Evolutionary conservation across 2,888 invertebrate species (phyloP).

Genomic region (Aricia artaxerxes): DNA sequence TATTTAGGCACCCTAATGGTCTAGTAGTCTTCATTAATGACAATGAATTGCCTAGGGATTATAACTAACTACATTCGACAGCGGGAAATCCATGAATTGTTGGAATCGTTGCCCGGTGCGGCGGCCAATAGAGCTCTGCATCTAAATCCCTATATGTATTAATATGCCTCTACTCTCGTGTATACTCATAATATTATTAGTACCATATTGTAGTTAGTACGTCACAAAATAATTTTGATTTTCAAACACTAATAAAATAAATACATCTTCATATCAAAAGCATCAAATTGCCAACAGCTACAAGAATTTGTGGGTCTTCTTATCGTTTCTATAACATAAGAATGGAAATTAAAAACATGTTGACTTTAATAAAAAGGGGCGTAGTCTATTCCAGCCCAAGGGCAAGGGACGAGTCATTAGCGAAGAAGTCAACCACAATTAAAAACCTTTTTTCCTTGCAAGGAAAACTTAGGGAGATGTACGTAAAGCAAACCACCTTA

Average conservation of each 20-base stretch:
- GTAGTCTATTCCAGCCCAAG: background rate
- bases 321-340: background rate
- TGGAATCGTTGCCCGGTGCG: background rate
- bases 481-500: background rate
- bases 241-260: too few relatives aligned
- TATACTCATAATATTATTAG: background rate
- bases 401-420: constrained; percentile 5
- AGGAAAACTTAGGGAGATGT: background rate
- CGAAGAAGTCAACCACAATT: background rate
- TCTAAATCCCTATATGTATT: background rate
- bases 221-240: too few relatives aligned
- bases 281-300: background rate
- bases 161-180: background rate
- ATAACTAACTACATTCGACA: constrained; percentile 26
- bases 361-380: background rate
- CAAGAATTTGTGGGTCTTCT: background rate
- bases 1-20: constrained; percentile 14
- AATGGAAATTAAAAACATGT: background rate
- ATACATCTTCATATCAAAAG: too few relatives aligned
- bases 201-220: too few relatives aligned
- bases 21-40: constrained; percentile 19
- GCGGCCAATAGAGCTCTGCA: constrained; percentile 9
- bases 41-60: constrained; percentile 25
- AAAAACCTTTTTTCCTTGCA: background rate
- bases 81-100: constrained; percentile 24